Evolutionary conservation across 2,888 invertebrate species (phyloP).

Genomic region (Horisme vitalbata): DNA sequence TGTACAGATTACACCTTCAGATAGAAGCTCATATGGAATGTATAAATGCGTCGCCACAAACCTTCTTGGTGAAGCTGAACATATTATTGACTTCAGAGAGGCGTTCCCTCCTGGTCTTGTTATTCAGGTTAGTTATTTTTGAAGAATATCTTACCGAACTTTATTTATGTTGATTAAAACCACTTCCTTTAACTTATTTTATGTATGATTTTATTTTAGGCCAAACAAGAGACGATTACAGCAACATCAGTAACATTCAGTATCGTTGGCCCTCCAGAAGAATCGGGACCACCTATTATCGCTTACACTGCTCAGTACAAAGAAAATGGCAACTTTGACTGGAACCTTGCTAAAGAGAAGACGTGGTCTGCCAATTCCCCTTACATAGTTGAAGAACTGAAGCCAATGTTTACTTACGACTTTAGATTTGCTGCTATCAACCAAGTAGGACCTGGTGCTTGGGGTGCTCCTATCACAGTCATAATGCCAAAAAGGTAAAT

Average conservation of each 20-base stretch:
- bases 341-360: constrained; percentile 87
- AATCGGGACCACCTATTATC: constrained; percentile 89
- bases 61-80: constrained; percentile 86
- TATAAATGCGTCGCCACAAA: constrained; percentile 94
- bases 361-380: constrained; percentile 92
- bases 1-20: constrained; percentile 86
- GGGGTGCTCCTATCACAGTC: constrained; percentile 85
- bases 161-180: neutral
- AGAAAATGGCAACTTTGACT: constrained; percentile 85
- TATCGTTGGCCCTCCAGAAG: constrained; percentile 88
- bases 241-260: constrained; percentile 93
- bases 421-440: constrained; percentile 94
- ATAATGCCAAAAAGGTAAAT: constrained; percentile 87
- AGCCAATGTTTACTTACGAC: constrained; percentile 89
- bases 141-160: constrained; percentile 1
- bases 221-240: constrained; percentile 86
- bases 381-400: constrained; percentile 90
- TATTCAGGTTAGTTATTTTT: constrained; percentile 64
- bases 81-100: constrained; percentile 87
- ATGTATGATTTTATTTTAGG: constrained; percentile 62
- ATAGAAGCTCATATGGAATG: constrained; percentile 85
- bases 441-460: constrained; percentile 91
- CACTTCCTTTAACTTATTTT: neutral
- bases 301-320: constrained; percentile 90
- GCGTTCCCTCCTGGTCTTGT: constrained; percentile 88